These are phyloP conservation scores for Penaeus vannamei DNA, from an alignment of 1,140 invertebrate genomes.

Conservation along the genomic window DNA sequence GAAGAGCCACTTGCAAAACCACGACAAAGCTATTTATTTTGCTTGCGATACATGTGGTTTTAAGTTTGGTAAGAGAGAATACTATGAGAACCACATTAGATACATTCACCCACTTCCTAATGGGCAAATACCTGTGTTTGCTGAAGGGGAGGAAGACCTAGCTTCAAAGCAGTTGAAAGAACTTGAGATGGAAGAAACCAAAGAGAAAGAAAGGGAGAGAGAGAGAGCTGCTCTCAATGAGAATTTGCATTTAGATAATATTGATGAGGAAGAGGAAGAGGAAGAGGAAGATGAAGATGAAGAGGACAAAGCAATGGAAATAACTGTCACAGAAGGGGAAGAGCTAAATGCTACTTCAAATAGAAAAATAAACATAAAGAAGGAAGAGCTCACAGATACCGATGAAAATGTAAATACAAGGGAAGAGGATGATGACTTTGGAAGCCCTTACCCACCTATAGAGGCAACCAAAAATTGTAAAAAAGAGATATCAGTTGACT, in stretches of 20 bases:
- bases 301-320: constrained; percentile 41
- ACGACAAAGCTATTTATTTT: constrained; percentile 67
- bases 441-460: not conserved
- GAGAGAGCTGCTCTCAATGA: not conserved
- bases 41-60: constrained; percentile 69
- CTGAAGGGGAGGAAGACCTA: constrained; percentile 56
- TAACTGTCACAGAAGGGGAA: constrained; percentile 46
- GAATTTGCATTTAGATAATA: not conserved
- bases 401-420: not conserved
- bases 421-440: not conserved
- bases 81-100: constrained; percentile 70
- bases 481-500: not conserved
- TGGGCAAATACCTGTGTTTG: constrained; percentile 41
- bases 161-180: constrained; percentile 52
- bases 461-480: not conserved
- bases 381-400: constrained; percentile 27
- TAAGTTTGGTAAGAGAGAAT: constrained; percentile 70
- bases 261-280: not conserved
- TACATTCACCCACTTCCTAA: constrained; percentile 69
- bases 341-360: constrained; percentile 29
- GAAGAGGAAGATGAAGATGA: constrained; percentile 25
- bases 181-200: constrained; percentile 54
- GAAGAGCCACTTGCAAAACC: constrained; percentile 61
- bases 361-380: constrained; percentile 6
- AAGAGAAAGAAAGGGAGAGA: constrained; percentile 34